A percentile compares a stretch with the other conserved stretches of the same genome.
These are phyloP conservation scores for Acronicta alni DNA, from an alignment of 2,888 invertebrate species.

Conservation along the genomic window DNA sequence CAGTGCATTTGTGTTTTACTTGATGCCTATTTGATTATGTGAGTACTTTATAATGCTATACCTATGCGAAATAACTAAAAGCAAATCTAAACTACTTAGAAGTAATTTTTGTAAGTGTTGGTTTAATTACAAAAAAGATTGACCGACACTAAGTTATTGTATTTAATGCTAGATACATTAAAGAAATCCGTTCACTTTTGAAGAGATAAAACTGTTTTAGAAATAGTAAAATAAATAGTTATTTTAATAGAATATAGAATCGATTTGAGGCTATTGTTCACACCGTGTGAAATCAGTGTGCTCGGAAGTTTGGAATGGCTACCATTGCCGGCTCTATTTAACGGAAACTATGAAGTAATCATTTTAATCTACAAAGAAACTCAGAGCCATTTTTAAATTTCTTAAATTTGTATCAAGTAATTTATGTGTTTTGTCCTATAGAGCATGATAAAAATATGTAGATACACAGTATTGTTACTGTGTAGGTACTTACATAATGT, in stretches of 20 bases:
- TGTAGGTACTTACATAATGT: too few species aligned
- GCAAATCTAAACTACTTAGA: constrained; percentile 17
- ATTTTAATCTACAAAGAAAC: constrained; percentile 46
- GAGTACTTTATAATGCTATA: constrained; percentile 6
- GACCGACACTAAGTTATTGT: constrained; percentile 18
- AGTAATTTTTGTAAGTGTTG: constrained; percentile 1
- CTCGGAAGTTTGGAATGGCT: constrained; percentile 61
- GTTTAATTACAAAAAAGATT: constrained; percentile 32
- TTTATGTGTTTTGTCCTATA: constrained; percentile 4
- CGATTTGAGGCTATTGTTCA: constrained; percentile 68
- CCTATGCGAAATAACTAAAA: constrained; percentile 13
- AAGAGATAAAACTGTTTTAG: constrained; percentile 26
- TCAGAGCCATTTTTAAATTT: constrained; percentile 22
- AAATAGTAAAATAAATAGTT: constrained; percentile 54
- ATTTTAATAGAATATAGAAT: constrained; percentile 62
- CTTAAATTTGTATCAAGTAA: constrained; percentile 15
- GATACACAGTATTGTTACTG: too few species aligned
- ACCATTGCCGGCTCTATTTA: constrained; percentile 56
- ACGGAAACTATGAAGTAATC: constrained; percentile 58
- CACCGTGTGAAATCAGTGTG: constrained; percentile 71
- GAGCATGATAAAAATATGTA: constrained; percentile 11
- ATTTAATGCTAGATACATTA: constrained; percentile 21
- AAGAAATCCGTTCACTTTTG: constrained; percentile 30
- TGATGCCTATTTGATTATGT: constrained; percentile 62
- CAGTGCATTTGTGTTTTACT: constrained; percentile 46